Percentiles rank a stretch among this genome's conserved stretches.
phyloP scores from a whole-genome alignment of 2,113 vertebrate genomes.

The Tupaia chinensis region DNA sequence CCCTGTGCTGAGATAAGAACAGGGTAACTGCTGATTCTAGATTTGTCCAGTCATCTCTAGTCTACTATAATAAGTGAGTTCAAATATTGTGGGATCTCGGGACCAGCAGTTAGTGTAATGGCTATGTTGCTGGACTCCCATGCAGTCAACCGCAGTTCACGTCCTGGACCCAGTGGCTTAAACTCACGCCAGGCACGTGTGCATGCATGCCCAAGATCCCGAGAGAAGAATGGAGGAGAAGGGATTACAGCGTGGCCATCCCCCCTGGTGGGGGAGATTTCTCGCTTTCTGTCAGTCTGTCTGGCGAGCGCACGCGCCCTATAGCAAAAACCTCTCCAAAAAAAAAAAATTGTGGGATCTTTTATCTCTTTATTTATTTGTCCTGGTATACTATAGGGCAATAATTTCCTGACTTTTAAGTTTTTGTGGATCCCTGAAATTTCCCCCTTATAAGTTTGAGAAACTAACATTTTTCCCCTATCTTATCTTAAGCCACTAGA shows the following conservation, averaged over 20 bases:
- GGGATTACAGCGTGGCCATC: too few relatives aligned
- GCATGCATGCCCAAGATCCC: too few relatives aligned
- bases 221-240: too few relatives aligned
- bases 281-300: too few relatives aligned
- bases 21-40: neutral
- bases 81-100: neutral
- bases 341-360: neutral
- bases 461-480: neutral
- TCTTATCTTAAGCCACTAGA: neutral
- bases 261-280: too few relatives aligned
- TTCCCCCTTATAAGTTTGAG: neutral
- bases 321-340: too few relatives aligned
- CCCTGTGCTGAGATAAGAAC: slow-evolving; percentile 34
- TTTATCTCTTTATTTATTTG: slow-evolving; percentile 11
- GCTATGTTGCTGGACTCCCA: too few relatives aligned
- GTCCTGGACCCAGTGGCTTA: too few relatives aligned
- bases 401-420: neutral
- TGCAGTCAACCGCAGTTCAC: too few relatives aligned
- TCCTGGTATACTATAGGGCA: neutral
- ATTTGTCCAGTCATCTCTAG: neutral
- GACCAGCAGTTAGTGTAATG: too few relatives aligned
- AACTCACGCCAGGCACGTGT: too few relatives aligned
- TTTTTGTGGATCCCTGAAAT: neutral
- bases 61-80: neutral
- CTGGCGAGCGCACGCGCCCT: too few relatives aligned